These are phyloP conservation scores for Heliconius cydno DNA, from an alignment of 2,888 invertebrate species.

Conservation along the genomic window DNA sequence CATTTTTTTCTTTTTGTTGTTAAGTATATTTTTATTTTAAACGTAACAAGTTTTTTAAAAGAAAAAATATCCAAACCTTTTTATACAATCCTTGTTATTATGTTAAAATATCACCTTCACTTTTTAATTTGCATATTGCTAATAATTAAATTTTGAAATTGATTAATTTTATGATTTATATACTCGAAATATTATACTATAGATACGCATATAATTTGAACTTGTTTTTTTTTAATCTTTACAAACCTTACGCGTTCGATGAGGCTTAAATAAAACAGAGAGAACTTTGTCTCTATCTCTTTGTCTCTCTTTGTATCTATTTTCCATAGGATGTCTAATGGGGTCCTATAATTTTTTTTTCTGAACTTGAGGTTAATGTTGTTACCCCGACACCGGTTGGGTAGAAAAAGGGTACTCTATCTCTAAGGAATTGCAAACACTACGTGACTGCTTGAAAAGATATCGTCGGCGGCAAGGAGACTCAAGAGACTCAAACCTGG, in stretches of 20 bases:
- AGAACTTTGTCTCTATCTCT: too few species aligned
- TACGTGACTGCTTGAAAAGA: too few species aligned
- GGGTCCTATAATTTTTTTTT: too few species aligned
- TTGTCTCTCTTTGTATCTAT: too few species aligned
- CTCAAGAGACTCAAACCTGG: too few species aligned
- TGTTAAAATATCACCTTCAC: neutral
- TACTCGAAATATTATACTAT: neutral
- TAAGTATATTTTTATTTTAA: neutral
- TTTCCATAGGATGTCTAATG: too few species aligned
- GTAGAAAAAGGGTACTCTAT: too few species aligned
- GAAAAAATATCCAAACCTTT: neutral
- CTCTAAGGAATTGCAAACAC: too few species aligned
- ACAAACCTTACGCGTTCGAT: neutral
- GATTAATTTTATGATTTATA: constrained; percentile 11
- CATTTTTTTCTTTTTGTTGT: neutral
- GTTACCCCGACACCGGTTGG: too few species aligned
- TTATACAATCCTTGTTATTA: neutral
- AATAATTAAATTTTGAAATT: neutral
- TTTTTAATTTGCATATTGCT: constrained; percentile 3
- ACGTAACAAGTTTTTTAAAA: neutral
- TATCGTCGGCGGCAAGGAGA: too few species aligned
- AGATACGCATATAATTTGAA: neutral
- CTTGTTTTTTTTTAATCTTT: neutral
- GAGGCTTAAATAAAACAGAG: neutral
- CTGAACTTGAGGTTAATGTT: too few species aligned